Percentiles rank a stretch among this genome's conserved stretches.
Evolutionary conservation across 2,888 invertebrate genomes (phyloP).

Genomic region (Philhelius pedissequus): DNA sequence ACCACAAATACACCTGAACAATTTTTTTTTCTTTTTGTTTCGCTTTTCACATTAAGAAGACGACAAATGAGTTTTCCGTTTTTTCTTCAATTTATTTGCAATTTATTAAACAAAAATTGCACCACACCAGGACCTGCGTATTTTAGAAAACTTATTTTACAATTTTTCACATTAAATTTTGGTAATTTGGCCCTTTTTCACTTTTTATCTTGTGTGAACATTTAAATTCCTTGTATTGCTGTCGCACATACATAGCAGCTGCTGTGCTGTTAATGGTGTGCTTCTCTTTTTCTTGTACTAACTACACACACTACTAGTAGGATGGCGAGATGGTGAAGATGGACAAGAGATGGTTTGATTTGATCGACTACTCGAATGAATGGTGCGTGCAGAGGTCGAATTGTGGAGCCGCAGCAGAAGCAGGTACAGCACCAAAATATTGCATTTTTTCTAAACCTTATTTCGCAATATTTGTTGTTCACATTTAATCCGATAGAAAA

Average conservation of each 20-base stretch:
- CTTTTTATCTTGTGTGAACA: background rate
- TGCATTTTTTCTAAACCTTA: constrained; percentile 46
- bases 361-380: constrained; percentile 22
- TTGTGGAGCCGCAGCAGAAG: constrained; percentile 36
- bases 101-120: constrained; percentile 14
- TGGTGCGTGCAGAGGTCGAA: constrained; percentile 63
- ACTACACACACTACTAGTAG: too few relatives aligned
- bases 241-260: constrained; percentile 48
- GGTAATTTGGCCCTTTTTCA: background rate
- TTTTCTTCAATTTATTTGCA: constrained; percentile 3
- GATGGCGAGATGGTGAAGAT: constrained; percentile 22
- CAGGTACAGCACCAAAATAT: constrained; percentile 60
- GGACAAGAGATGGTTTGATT: constrained; percentile 51
- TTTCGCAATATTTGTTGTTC: constrained; percentile 31
- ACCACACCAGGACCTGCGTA: background rate
- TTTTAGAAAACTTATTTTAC: background rate
- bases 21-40: constrained; percentile 44
- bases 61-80: constrained; percentile 23
- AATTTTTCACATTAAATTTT: constrained; percentile 12
- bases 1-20: constrained; percentile 58
- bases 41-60: constrained; percentile 41
- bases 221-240: constrained; percentile 53
- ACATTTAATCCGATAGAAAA: constrained; percentile 57
- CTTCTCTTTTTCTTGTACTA: constrained; percentile 19
- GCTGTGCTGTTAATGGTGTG: constrained; percentile 49